phyloP scores from a whole-genome alignment of 2,797 vertebrate genomes.

The Acipenser ruthenus region DNA sequence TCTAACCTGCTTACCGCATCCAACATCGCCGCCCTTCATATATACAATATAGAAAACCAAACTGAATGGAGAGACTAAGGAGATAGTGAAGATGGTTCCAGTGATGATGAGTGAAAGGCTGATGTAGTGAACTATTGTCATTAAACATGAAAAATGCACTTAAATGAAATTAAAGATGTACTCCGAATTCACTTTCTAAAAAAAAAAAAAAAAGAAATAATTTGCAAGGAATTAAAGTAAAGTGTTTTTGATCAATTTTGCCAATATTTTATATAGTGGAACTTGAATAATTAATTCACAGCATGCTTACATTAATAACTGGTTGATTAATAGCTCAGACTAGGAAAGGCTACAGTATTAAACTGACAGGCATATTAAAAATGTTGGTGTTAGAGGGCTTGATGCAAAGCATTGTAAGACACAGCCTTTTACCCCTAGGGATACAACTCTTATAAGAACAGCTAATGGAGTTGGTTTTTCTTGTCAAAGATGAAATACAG shows the following conservation, averaged over 20 bases:
- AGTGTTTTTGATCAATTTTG: neutral
- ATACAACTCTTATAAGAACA: conserved; percentile 6
- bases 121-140: too few relatives aligned
- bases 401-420: neutral
- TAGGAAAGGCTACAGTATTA: neutral
- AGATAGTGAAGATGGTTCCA: too few relatives aligned
- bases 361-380: neutral
- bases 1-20: too few relatives aligned
- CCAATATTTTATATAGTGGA: neutral
- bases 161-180: neutral
- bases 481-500: conserved; percentile 8
- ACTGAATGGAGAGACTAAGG: too few relatives aligned
- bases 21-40: too few relatives aligned
- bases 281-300: neutral
- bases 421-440: neutral
- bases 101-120: too few relatives aligned
- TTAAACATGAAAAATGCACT: neutral
- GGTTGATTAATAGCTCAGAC: neutral
- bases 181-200: neutral
- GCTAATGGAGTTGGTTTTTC: conserved; percentile 6
- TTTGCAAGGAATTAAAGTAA: neutral
- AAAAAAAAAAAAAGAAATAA: neutral
- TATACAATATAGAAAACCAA: too few relatives aligned
- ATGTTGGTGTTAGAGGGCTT: neutral
- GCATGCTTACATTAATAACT: neutral